Conservation (phyloP, 2,113 vertebrate genomes). For the Aegithalos caudatus region DNA sequence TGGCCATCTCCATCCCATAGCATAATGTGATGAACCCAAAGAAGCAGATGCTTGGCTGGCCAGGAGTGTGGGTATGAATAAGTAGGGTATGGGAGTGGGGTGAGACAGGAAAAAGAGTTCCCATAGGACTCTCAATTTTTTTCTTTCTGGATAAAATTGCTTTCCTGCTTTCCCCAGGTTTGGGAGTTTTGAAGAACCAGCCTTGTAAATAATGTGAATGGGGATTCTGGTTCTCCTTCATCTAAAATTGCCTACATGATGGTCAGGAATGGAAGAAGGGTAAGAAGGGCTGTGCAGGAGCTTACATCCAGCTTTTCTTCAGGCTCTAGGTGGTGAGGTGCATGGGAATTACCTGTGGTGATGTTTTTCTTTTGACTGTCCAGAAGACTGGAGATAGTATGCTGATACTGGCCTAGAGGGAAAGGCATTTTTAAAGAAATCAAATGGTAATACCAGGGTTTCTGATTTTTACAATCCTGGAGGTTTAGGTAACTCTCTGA, state of each 20-base stretch:
- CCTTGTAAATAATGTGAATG: background rate
- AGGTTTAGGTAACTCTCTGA: background rate
- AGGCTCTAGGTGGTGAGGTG: background rate
- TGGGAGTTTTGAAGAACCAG: background rate
- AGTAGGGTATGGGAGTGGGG: background rate
- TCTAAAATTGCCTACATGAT: background rate
- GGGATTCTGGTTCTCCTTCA: background rate
- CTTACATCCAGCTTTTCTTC: background rate
- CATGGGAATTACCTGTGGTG: background rate
- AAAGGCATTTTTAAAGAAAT: background rate
- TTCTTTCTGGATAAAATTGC: too few species aligned
- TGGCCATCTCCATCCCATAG: background rate
- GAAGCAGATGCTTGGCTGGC: background rate
- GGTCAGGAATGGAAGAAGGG: background rate
- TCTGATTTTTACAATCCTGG: background rate
- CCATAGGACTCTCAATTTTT: rapidly evolving
- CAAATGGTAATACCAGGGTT: background rate
- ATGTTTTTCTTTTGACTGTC: background rate
- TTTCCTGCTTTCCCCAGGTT: background rate
- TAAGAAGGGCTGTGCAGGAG: background rate
- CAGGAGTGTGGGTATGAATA: background rate
- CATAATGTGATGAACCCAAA: background rate
- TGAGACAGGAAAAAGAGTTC: background rate
- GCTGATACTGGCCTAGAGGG: background rate
- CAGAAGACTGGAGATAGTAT: background rate